phyloP scores from a whole-genome alignment of 2,888 invertebrate species.

The Andrena marginata region DNA sequence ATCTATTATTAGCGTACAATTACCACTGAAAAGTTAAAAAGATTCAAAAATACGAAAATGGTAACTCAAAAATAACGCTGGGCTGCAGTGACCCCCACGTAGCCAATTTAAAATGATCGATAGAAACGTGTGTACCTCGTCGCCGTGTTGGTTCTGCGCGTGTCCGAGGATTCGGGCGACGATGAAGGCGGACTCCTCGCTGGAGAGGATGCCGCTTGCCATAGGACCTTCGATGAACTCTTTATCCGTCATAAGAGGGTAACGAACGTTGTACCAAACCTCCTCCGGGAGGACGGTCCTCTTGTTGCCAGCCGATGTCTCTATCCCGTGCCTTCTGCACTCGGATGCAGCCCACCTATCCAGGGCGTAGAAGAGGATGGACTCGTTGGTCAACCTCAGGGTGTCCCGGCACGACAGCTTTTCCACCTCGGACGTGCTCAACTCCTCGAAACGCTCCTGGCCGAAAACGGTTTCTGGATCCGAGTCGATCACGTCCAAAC shows the following conservation, averaged over 20 bases:
- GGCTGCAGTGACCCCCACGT: no score
- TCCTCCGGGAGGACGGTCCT: conserved; percentile 85
- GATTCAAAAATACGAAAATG: no score
- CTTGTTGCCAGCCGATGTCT: conserved; percentile 86
- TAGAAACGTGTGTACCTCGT: conserved; percentile 19
- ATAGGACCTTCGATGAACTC: conserved; percentile 88
- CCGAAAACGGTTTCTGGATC: conserved; percentile 86
- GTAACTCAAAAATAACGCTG: no score
- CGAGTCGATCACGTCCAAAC: conserved; percentile 88
- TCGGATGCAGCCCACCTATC: conserved; percentile 88
- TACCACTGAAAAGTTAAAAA: no score
- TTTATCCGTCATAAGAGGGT: conserved; percentile 88
- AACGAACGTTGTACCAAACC: conserved; percentile 88
- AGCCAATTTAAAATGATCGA: no score
- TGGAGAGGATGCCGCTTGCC: conserved; percentile 86
- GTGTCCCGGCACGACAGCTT: conserved; percentile 90
- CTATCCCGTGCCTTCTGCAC: conserved; percentile 86
- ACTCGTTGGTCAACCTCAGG: conserved; percentile 88
- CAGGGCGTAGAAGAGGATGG: conserved; percentile 88
- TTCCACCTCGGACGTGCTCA: conserved; percentile 88
- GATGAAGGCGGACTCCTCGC: conserved; percentile 85
- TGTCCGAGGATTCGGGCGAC: conserved; percentile 78
- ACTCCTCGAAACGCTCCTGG: conserved; percentile 87
- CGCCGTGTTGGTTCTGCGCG: conserved; percentile 17
- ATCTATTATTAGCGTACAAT: no score